phyloP scores from a whole-genome alignment of 2,888 invertebrate species.

The Phrixothrix hirtus region DNA sequence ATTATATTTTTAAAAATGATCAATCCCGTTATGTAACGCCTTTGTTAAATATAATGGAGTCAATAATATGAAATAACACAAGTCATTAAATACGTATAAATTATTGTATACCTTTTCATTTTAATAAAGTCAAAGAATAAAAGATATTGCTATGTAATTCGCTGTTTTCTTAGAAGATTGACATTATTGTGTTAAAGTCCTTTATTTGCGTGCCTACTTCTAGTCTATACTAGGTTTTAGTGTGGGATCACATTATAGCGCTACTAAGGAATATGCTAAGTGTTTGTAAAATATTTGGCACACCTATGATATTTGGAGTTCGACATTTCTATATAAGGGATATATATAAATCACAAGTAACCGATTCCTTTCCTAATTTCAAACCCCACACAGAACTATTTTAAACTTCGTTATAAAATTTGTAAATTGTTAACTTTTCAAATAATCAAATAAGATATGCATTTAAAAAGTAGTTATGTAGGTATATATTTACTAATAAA shows the following conservation, averaged over 20 bases:
- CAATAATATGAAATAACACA: too few species aligned
- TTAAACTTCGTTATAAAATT: not conserved
- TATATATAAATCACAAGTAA: constrained; percentile 28
- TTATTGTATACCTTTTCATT: too few species aligned
- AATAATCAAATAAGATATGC: not conserved
- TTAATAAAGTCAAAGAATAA: too few species aligned
- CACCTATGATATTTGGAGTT: constrained; percentile 33
- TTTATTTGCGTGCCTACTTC: constrained; percentile 26
- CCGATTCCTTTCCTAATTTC: constrained; percentile 16
- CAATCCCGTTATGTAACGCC: too few species aligned
- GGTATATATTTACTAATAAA: too few species aligned
- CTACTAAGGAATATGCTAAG: constrained; percentile 4
- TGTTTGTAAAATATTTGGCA: constrained; percentile 23
- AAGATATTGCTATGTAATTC: too few species aligned
- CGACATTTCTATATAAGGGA: constrained; percentile 26
- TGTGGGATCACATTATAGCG: constrained; percentile 13
- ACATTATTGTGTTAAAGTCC: constrained; percentile 7
- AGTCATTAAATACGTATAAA: too few species aligned
- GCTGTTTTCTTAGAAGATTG: too few species aligned
- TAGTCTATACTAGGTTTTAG: constrained; percentile 10
- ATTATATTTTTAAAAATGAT: too few species aligned
- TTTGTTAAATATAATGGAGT: too few species aligned
- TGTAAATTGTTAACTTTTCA: not conserved
- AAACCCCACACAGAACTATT: constrained; percentile 2
- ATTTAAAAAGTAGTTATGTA: not conserved